Evolutionary conservation across 2,113 vertebrate genomes (phyloP), one percentile per base, ranked within the genome.

Genomic region (Heloderma charlesbogerti): DNA sequence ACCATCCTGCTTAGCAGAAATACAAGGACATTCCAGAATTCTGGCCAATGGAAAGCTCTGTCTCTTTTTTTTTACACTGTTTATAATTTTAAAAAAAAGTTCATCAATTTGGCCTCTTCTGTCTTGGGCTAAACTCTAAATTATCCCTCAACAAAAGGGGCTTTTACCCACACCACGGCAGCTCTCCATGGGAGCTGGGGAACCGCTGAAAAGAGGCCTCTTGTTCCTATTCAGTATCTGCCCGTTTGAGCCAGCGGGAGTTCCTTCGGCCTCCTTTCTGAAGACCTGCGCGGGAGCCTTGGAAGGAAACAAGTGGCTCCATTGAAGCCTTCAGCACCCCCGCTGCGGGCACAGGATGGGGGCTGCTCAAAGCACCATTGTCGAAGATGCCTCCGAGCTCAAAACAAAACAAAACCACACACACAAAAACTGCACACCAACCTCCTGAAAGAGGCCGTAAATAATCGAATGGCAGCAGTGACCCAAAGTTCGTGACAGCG

Each of bases 291-390:
- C 89, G 88, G 93, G 92, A 95, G 90, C 89, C 91, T 95, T 94
- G 95, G 95, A 97, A 96, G 96, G 88, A 93, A 97, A 97, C 94
- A 92, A 93, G 91, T 51, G 93, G 9, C 67, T 87, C 2, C 77
- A 25, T 95, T 29, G 91, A 95, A 80, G 87, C 60, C 89, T 89
- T 8, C 93, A 84, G 92, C 90, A 89, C 82, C 94, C 95, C 96
- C 93, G 48, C 83, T 15, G 15, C 89, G 0, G 90, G 75, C 84
- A 15, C 90, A 94, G 92, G 91, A 87, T 37, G 92, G 92, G 78
- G 89, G 92, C 89, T 40, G 79, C 86, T 95, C 57, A 96, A 93
- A 95, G 90, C 83, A 79, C 90, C 86, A 90, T 94, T 95, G 95
- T 89, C 1, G 67, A 72, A 57, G 16, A 85, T 78, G 89, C 86